phyloP scores from a whole-genome alignment of 2,888 invertebrate genomes.

The Itoplectis maculator region DNA sequence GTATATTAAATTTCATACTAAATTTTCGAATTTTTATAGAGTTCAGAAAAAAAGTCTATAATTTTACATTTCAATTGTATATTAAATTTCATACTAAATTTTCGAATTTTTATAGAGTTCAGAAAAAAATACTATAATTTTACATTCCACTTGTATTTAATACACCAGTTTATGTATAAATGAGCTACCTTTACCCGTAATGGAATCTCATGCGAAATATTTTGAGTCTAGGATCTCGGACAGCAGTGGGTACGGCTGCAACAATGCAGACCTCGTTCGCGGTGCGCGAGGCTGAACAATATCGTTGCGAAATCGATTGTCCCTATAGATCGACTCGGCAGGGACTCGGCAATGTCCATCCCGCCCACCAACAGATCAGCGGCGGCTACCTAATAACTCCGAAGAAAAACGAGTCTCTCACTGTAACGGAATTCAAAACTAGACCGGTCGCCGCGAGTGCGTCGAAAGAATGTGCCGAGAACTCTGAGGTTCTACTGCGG shows the following conservation, averaged over 20 bases:
- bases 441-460: conserved; percentile 52
- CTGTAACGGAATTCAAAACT: conserved; percentile 53
- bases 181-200: too few species aligned
- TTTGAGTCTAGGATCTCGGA: conserved; percentile 9
- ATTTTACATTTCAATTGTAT: too few species aligned
- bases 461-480: conserved; percentile 43
- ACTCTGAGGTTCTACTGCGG: conserved; percentile 44
- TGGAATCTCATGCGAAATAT: too few species aligned
- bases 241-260: conserved; percentile 32
- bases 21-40: too few species aligned
- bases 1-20: too few species aligned
- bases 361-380: conserved; percentile 26
- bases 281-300: conserved; percentile 58
- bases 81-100: too few species aligned
- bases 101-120: too few species aligned
- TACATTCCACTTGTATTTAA: too few species aligned
- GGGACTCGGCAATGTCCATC: conserved; percentile 35
- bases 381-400: not conserved
- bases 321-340: conserved; percentile 45
- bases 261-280: conserved; percentile 42
- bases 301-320: conserved; percentile 59
- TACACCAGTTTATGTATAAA: too few species aligned
- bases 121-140: too few species aligned
- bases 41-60: too few species aligned
- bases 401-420: conserved; percentile 38